phyloP scores from a whole-genome alignment of 1,140 invertebrate species.

The Araneus ventricosus region DNA sequence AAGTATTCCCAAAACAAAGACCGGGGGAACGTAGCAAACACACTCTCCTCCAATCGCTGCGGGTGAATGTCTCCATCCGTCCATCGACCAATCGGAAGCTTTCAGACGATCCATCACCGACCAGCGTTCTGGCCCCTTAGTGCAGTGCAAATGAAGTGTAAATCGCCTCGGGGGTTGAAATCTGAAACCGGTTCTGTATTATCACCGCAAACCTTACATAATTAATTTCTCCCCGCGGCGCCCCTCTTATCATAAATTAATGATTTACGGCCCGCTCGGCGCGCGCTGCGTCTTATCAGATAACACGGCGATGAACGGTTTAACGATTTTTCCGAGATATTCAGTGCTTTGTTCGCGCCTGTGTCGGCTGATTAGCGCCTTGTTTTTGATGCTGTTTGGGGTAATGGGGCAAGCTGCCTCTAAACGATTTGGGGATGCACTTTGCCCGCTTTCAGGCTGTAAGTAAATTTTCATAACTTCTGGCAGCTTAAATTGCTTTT shows the following conservation, averaged over 20 bases:
- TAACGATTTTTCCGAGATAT: constrained; percentile 55
- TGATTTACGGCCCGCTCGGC: constrained; percentile 36
- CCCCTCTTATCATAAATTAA: constrained; percentile 68
- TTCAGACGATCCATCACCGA: constrained; percentile 44
- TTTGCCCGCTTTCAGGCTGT: too few relatives aligned
- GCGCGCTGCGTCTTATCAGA: constrained; percentile 36
- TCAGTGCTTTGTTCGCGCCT: constrained; percentile 50
- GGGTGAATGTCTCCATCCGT: constrained; percentile 41
- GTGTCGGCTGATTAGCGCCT: constrained; percentile 18
- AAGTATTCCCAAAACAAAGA: constrained; percentile 20
- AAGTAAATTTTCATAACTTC: too few relatives aligned
- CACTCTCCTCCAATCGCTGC: not conserved
- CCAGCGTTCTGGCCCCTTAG: not conserved
- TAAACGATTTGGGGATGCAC: too few relatives aligned
- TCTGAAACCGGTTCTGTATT: constrained; percentile 49
- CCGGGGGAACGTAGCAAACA: not conserved
- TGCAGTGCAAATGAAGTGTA: constrained; percentile 48
- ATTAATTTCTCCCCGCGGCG: constrained; percentile 61
- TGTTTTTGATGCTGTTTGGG: constrained; percentile 6
- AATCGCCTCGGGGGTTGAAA: constrained; percentile 50
- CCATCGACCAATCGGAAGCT: constrained; percentile 27
- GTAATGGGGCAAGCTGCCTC: not conserved
- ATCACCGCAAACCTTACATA: constrained; percentile 65
- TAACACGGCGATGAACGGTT: constrained; percentile 35
- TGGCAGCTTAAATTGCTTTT: too few relatives aligned